These are phyloP conservation scores for Poecilus cupreus DNA, from an alignment of 2,888 invertebrate genomes.

Conservation along the genomic window DNA sequence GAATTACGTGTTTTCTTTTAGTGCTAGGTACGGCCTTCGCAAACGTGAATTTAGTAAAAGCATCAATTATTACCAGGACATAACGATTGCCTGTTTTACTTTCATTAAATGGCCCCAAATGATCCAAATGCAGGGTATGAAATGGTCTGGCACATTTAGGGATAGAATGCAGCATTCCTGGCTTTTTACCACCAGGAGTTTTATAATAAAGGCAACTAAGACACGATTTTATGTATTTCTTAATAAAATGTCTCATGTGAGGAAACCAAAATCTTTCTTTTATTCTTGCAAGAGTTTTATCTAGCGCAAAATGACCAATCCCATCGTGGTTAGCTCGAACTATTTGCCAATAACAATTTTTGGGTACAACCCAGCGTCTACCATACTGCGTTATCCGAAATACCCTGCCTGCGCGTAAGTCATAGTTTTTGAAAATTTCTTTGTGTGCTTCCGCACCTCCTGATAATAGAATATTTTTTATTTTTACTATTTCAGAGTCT, in stretches of 20 bases:
- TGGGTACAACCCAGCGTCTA: slow-evolving; percentile 62
- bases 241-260: slow-evolving; percentile 58
- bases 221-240: background rate
- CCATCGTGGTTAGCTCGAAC: slow-evolving; percentile 63
- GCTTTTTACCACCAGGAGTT: background rate
- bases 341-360: slow-evolving; percentile 63
- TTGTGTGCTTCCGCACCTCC: too few relatives aligned
- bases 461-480: too few relatives aligned
- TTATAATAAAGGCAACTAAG: background rate
- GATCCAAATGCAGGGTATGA: too few relatives aligned
- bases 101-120: too few relatives aligned
- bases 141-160: too few relatives aligned
- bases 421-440: slow-evolving; percentile 61
- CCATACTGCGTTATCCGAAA: slow-evolving; percentile 58
- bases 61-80: too few relatives aligned
- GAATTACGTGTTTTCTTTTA: too few relatives aligned
- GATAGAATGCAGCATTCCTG: too few relatives aligned
- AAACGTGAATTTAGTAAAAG: too few relatives aligned
- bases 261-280: slow-evolving; percentile 63
- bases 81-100: too few relatives aligned
- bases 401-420: slow-evolving; percentile 59
- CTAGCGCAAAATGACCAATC: slow-evolving; percentile 65
- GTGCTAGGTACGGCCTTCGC: too few relatives aligned
- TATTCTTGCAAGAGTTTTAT: slow-evolving; percentile 63
- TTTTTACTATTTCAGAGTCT: too few relatives aligned